A percentile compares a stretch with the other conserved stretches of the same genome.
These are phyloP conservation scores for Trissolcus brochymenae DNA, from an alignment of 2,888 invertebrate species.

Conservation along the genomic window DNA sequence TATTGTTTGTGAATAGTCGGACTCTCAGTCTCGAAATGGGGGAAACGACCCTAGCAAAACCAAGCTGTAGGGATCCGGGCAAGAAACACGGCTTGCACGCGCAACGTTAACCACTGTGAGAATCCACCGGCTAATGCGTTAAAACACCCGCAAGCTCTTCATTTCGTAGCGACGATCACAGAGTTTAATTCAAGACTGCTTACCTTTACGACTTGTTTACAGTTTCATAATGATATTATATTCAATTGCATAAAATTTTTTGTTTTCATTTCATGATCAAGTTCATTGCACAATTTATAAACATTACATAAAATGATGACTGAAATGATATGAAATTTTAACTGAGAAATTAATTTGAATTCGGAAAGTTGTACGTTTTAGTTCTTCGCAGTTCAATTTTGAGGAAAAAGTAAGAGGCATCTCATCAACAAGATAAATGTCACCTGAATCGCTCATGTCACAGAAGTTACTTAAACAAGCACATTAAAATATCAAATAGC, in stretches of 20 bases:
- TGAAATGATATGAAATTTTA: no score
- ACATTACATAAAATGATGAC: no score
- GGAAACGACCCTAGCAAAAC: slow-evolving; percentile 43
- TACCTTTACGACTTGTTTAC: slow-evolving; percentile 3
- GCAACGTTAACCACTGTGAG: slow-evolving; percentile 10
- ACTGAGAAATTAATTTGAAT: no score
- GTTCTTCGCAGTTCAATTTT: slow-evolving; percentile 15
- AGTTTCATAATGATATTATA: no score
- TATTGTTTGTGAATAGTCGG: slow-evolving; percentile 27
- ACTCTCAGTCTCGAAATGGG: slow-evolving; percentile 47
- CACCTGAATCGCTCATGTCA: slow-evolving; percentile 32
- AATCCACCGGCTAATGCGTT: slow-evolving; percentile 42
- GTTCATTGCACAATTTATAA: no score
- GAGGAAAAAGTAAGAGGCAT: slow-evolving; percentile 1
- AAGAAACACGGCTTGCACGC: slow-evolving; percentile 37
- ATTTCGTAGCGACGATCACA: slow-evolving; percentile 14
- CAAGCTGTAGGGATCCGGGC: slow-evolving; percentile 25
- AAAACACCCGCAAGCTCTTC: slow-evolving; percentile 34
- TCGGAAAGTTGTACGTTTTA: background rate
- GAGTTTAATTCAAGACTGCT: slow-evolving; percentile 15
- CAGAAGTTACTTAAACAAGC: slow-evolving; percentile 44
- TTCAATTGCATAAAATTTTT: no score
- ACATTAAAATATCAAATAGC: slow-evolving; percentile 53
- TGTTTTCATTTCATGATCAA: no score
- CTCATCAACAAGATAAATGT: slow-evolving; percentile 39